Conservation (phyloP, 2,888 invertebrate genomes). For the Drosophila recens region DNA sequence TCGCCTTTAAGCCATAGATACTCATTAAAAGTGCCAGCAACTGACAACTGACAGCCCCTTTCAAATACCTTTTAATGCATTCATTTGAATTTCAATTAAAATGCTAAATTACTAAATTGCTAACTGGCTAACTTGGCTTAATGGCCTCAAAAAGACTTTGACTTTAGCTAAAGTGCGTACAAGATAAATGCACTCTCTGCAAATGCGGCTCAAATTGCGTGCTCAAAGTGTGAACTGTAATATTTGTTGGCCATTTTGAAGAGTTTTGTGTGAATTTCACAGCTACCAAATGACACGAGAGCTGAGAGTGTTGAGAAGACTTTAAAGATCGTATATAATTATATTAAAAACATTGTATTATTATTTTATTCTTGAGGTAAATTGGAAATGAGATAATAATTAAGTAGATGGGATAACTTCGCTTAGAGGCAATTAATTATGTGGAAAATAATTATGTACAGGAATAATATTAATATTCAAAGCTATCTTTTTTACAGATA, state of each 20-base stretch:
- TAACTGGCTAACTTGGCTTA: slow-evolving; percentile 6
- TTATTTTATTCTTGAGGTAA: not conserved
- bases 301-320: not conserved
- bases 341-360: no score
- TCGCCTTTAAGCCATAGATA: slow-evolving; percentile 20
- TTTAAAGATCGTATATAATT: not conserved
- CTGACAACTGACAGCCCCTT: slow-evolving; percentile 47
- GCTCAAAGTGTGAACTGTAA: slow-evolving; percentile 60
- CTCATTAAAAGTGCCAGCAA: slow-evolving; percentile 45
- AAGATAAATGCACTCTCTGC: no score
- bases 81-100: slow-evolving; percentile 53
- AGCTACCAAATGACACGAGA: slow-evolving; percentile 1
- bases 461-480: no score
- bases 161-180: slow-evolving; percentile 53
- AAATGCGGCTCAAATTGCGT: slow-evolving; percentile 54
- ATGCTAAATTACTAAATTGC: slow-evolving; percentile 48
- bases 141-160: slow-evolving; percentile 1
- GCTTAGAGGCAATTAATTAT: no score
- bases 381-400: not conserved
- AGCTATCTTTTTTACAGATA: no score
- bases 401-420: not conserved
- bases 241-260: slow-evolving; percentile 14
- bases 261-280: slow-evolving; percentile 14
- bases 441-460: no score
- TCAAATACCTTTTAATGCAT: slow-evolving; percentile 43